Percentiles rank a stretch among this genome's conserved stretches.
Conservation (phyloP, 2,797 vertebrate genomes). For the Melanotaenia maccullochi region DNA sequence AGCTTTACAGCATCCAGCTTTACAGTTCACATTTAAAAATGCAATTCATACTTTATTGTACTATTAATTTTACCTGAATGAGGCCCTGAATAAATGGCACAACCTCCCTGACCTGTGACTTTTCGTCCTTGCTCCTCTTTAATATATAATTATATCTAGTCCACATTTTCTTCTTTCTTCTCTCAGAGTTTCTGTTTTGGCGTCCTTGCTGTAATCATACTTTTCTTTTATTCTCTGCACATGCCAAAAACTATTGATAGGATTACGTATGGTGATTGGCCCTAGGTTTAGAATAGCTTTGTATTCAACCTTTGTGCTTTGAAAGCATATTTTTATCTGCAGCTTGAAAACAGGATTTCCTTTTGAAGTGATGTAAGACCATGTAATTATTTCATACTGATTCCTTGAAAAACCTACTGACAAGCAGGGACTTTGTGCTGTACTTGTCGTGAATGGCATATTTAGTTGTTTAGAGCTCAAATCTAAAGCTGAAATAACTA, state of each 20-base stretch:
- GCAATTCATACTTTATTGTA: background rate
- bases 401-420: background rate
- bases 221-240: slow-evolving; percentile 7
- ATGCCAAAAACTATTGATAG: slow-evolving; percentile 26
- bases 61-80: background rate
- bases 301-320: slow-evolving; percentile 17
- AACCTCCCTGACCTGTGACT: slow-evolving; percentile 9
- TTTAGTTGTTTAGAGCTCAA: slow-evolving; percentile 7
- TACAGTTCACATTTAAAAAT: background rate
- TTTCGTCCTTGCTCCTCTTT: background rate
- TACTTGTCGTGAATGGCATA: slow-evolving; percentile 1
- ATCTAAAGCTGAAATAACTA: slow-evolving; percentile 4
- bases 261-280: slow-evolving; percentile 8
- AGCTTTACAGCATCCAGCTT: background rate
- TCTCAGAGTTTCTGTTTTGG: slow-evolving; percentile 19
- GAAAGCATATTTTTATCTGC: slow-evolving; percentile 9
- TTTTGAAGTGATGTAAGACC: slow-evolving; percentile 22
- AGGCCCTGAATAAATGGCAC: slow-evolving; percentile 6
- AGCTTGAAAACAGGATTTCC: background rate
- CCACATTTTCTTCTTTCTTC: slow-evolving; percentile 2
- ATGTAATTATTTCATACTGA: slow-evolving; percentile 7
- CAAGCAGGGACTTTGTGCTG: background rate
- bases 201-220: slow-evolving; percentile 20
- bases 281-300: slow-evolving; percentile 16
- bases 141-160: slow-evolving; percentile 24